Conservation (phyloP, 2,888 invertebrate genomes). For the Pasiphila rectangulata region DNA sequence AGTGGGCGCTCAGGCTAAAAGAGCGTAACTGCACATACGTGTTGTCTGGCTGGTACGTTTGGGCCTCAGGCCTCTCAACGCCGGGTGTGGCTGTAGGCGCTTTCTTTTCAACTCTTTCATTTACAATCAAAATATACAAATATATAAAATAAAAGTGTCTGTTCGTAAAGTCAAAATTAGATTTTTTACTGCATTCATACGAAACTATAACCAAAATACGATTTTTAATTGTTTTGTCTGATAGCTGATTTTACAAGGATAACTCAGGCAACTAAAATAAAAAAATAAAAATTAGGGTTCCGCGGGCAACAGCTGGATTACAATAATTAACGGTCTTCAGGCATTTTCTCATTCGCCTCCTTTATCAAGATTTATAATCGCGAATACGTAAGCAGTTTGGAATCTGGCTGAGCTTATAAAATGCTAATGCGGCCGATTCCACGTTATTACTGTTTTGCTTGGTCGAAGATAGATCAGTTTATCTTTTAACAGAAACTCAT, state of each 20-base stretch:
- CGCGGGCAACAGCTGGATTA: too few relatives aligned
- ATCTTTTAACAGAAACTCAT: too few relatives aligned
- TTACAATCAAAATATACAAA: constrained; percentile 36
- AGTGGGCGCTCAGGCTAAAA: constrained; percentile 4
- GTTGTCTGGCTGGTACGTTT: constrained; percentile 11
- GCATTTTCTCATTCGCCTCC: constrained; percentile 25
- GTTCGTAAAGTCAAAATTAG: too few relatives aligned
- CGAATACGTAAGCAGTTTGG: constrained; percentile 15
- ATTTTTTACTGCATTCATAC: not conserved
- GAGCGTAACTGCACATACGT: constrained; percentile 18
- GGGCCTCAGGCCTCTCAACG: constrained; percentile 12
- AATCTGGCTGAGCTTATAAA: constrained; percentile 8
- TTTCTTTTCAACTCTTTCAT: constrained; percentile 31
- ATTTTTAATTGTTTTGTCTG: too few relatives aligned
- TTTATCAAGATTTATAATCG: constrained; percentile 10
- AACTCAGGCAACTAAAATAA: too few relatives aligned
- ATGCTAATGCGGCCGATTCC: constrained; percentile 1
- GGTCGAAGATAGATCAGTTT: not conserved
- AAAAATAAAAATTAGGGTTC: too few relatives aligned
- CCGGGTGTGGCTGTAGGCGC: constrained; percentile 24
- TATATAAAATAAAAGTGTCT: too few relatives aligned
- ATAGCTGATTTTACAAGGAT: too few relatives aligned
- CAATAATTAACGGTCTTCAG: constrained; percentile 30
- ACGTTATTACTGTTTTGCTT: not conserved
- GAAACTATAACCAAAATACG: too few relatives aligned